Conservation (phyloP, 2,113 vertebrate genomes). For the Stomatorhinus ivindoensis region DNA sequence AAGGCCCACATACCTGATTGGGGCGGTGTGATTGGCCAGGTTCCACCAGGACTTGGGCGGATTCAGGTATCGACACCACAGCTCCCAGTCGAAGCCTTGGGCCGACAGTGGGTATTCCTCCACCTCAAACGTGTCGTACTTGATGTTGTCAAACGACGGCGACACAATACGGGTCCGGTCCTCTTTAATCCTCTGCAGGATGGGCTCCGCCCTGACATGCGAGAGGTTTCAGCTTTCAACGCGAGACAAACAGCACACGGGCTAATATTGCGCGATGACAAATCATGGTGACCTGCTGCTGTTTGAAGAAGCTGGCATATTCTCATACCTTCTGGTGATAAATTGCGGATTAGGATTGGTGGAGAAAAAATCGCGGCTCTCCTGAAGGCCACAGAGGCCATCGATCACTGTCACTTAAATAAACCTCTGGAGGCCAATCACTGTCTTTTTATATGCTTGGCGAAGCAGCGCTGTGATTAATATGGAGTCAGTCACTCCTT, state of each 20-base stretch:
- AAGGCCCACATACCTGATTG: conserved; percentile 73
- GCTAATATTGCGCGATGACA: background rate
- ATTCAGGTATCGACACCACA: conserved; percentile 96
- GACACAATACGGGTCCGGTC: conserved; percentile 89
- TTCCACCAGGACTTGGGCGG: conserved; percentile 96
- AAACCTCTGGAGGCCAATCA: background rate
- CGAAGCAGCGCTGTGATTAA: background rate
- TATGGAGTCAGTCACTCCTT: background rate
- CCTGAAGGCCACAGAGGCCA: background rate
- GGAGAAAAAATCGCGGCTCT: background rate
- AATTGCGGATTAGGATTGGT: background rate
- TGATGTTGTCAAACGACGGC: conserved; percentile 96
- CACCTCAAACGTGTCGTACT: conserved; percentile 96
- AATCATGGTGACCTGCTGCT: background rate
- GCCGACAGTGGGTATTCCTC: conserved; percentile 92
- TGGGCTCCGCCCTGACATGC: conserved; percentile 81
- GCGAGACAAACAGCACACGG: background rate
- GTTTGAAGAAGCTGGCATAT: background rate
- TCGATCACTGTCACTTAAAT: background rate
- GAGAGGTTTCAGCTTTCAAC: background rate
- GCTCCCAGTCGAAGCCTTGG: conserved; percentile 97
- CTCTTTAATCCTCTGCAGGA: conserved; percentile 87
- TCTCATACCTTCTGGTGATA: background rate
- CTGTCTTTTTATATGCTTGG: background rate
- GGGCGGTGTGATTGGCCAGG: conserved; percentile 80